Base-by-base conservation (phyloP, 1,140 invertebrate species). In the Thereuonema tuberculata region DNA sequence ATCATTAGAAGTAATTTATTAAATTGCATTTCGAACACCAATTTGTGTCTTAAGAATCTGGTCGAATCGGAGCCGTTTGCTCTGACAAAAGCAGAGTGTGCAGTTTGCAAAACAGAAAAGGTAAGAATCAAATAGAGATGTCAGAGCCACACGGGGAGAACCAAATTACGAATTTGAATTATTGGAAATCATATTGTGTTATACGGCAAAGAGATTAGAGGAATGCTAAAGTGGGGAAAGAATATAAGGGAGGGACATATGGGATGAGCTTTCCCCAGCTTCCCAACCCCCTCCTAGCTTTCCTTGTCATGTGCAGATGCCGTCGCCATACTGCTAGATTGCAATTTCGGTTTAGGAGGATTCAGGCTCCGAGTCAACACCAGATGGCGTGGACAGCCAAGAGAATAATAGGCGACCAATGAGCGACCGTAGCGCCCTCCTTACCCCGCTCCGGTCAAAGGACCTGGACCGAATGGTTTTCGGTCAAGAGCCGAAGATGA, bases 81-180 rank as follows among this genome's bases (percentile, higher is more conserved):
- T n/a, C n/a, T n/a, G n/a, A n/a, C n/a, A n/a, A n/a, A n/a, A n/a
- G n/a, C n/a, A n/a, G n/a, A n/a, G n/a, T n/a, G n/a, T n/a, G n/a
- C n/a, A n/a, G n/a, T n/a, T n/a, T n/a, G n/a, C n/a, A n/a, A n/a
- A n/a, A n/a, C n/a, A n/a, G n/a, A 21, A 50, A 50, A 50, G 48
- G 48, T 50, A 50, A 50, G 48, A n/a, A 50, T 50, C 48, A 50
- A 50, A 50, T 50, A 50, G 48, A 50, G 9, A 50, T 50, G 48
- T 50, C 48, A 50, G 9, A 24, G n/a, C 48, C 48, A 50, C 5
- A 50, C 48, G 48, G 48, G 5, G 24, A 20, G n/a, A n/a, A 43
- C 9, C 48, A 9, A 21, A 50, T 50, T 50, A 50, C 21, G 48
- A 50, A 5, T 50, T 50, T 50, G 48, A 50, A 50, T 50, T 50